Evolutionary conservation across 2,797 vertebrate genomes (phyloP), one percentile per base, ranked within the genome.

Genomic region (Peromyscus nudipes): DNA sequence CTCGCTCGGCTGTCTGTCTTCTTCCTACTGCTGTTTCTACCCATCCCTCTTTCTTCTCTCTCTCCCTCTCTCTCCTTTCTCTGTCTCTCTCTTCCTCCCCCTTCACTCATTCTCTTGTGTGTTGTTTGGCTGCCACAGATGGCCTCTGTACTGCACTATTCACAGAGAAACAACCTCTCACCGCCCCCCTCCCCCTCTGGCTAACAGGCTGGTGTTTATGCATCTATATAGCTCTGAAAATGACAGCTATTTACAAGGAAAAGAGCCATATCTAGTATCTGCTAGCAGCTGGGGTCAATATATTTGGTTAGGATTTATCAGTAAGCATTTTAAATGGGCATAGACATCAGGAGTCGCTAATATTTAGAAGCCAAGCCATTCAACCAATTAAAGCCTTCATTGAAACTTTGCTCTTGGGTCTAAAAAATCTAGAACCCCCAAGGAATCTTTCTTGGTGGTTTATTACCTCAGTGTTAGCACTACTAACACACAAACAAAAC

Each of bases 111-210:
- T n/a, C 31, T 25, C 43, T 23, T 49, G 29, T 49, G 40, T n/a
- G 29, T n/a, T 69, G 43, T 52, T 69, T 52, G 64, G 43, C 21
- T 25, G 0, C 8, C 0, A 19, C 12, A n/a, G 4, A 9, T 0
- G 4, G 43, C 37, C 23, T 31, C 21, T 40, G 52, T 6, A 1
- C 60, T 2, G 3, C 27, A 57, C 37, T 0, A 49, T 46, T 21
- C 43, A 69, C 9, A 71, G 46, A 69, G 6, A 23, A 34, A 12
- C 11, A 14, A 17, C 34, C 29, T 25, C 34, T 69, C 46, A 25
- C 31, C 46, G 31, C 0, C 1, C 12, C 60, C 14, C 83, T 43
- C 60, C 21, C 64, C 27, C 60, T 69, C 13, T 1, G 19, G 84
- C 43, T 69, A 43, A 3, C 0, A 29, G 43, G 31, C 23, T 25